These are phyloP conservation scores for Drosophila cyrtoloma DNA, from an alignment of 2,888 invertebrate species.

Conservation along the genomic window DNA sequence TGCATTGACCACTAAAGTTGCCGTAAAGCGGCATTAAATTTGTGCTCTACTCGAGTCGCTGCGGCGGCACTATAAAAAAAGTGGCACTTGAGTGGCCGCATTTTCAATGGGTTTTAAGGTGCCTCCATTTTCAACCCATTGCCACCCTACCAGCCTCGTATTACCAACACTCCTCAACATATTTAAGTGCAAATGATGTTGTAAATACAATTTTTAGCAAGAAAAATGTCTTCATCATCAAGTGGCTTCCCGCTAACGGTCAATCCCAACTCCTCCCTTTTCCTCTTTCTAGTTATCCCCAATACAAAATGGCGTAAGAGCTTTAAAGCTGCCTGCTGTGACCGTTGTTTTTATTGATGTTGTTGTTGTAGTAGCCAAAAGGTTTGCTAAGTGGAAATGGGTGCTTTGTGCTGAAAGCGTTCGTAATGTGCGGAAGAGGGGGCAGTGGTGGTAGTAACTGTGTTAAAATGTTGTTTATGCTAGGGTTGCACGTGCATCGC, in stretches of 20 bases:
- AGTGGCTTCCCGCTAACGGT: slow-evolving; percentile 53
- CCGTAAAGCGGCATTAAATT: slow-evolving; percentile 75
- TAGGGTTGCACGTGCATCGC: slow-evolving; percentile 12
- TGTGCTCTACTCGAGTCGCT: slow-evolving; percentile 35
- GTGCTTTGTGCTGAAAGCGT: slow-evolving; percentile 46
- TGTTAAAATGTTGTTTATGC: slow-evolving; percentile 37
- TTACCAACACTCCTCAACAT: slow-evolving; percentile 2
- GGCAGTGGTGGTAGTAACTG: slow-evolving; percentile 7
- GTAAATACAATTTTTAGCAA: slow-evolving; percentile 76
- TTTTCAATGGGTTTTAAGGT: slow-evolving; percentile 63
- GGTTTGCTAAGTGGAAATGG: slow-evolving; percentile 74
- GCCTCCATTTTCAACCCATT: slow-evolving; percentile 31
- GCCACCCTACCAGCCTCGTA: not conserved
- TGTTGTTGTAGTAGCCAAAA: slow-evolving; percentile 46
- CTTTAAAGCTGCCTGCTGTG: slow-evolving; percentile 30
- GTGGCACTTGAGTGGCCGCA: slow-evolving; percentile 72
- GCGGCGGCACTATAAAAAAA: slow-evolving; percentile 50
- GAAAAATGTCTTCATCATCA: slow-evolving; percentile 78
- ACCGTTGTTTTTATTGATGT: slow-evolving; percentile 12
- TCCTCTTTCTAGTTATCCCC: not conserved
- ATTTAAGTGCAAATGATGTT: slow-evolving; percentile 75
- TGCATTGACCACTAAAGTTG: slow-evolving; percentile 79
- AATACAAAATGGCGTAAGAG: slow-evolving; percentile 54
- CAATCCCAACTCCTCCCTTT: not conserved
- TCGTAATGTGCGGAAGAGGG: not conserved